Evolutionary conservation across 2,113 vertebrate genomes (phyloP), one percentile per base, ranked within the genome.

Genomic region (Solea solea): DNA sequence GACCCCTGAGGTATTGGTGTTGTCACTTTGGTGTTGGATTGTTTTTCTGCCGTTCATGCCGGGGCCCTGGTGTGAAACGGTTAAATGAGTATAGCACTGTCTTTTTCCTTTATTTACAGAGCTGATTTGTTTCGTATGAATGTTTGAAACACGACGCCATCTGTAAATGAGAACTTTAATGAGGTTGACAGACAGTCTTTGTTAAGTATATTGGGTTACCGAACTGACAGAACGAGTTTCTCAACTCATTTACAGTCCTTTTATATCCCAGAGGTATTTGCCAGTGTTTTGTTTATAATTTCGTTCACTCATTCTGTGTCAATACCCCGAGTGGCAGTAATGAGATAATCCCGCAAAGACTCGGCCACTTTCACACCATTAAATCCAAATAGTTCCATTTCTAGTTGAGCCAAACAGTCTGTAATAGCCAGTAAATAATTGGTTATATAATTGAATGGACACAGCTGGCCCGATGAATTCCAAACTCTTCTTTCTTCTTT

Each of bases 391-490:
- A 60, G 40, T 50, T 16, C n/a, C 5, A 13, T 8, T 49, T 51
- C 8, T 45, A 49, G 53, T 8, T 53, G 27, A 49, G 40, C 58
- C 71, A 72, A 48, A 63, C 60, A 25, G 16, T 58, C 54, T 71
- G 40, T 41, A 52, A 65, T 53, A 64, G 40, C 14, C 45, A 58
- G 78, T 74, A 69, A 66, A 52, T 61, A 50, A 67, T 48, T 9
- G 34, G 46, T 79, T 71, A 54, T 12, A 41, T 61, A 28, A 77
- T 21, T 28, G 1, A 63, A 61, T 14, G 13, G 27, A 34, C 21
- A 46, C 8, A 7, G 45, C 50, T 66, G 64, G 16, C 11, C 12
- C 16, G 15, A 4, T 69, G 64, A 45, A 27, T 15, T 16, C 40
- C 5, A 11, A 28, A 28, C 3, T 67, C 61, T 12, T 8, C 50